Percentiles rank a stretch among this genome's conserved stretches.
These are phyloP conservation scores for Melanocharis versteri DNA, from an alignment of 2,113 vertebrate genomes.

Conservation along the genomic window DNA sequence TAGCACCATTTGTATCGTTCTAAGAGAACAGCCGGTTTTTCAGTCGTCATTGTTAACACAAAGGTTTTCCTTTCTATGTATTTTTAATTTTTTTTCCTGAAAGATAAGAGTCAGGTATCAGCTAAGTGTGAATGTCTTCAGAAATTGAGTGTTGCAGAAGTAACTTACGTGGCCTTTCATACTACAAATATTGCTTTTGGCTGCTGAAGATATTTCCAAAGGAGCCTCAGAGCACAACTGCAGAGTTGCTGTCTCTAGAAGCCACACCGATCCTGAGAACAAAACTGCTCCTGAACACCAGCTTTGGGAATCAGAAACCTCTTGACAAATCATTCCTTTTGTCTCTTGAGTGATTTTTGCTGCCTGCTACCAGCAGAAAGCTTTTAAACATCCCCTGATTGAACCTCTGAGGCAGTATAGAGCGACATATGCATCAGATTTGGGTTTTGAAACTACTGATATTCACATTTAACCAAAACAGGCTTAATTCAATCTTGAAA, in stretches of 20 bases:
- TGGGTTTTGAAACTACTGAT: slow-evolving; percentile 50
- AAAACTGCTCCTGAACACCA: neutral
- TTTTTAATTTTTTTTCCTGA: neutral
- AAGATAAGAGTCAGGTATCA: neutral
- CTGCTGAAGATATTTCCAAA: neutral
- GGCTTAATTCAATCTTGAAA: slow-evolving; percentile 52
- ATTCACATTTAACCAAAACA: slow-evolving; percentile 43
- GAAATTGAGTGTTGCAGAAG: neutral
- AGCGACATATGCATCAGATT: slow-evolving; percentile 8
- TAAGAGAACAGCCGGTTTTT: neutral
- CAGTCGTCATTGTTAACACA: neutral
- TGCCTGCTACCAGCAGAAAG: slow-evolving; percentile 45
- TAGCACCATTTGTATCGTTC: fast-evolving
- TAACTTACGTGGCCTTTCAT: neutral
- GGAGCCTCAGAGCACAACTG: neutral
- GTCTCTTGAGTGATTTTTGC: slow-evolving; percentile 16
- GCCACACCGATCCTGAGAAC: neutral
- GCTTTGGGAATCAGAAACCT: neutral
- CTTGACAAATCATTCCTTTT: slow-evolving; percentile 39
- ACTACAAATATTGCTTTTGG: neutral
- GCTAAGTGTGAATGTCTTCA: neutral
- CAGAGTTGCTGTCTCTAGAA: neutral
- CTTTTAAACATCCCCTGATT: slow-evolving; percentile 2
- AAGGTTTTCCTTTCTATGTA: neutral
- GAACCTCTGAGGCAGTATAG: slow-evolving; percentile 40